Conservation (phyloP, 2,113 vertebrate species). For the Trematomus loennbergii region DNA sequence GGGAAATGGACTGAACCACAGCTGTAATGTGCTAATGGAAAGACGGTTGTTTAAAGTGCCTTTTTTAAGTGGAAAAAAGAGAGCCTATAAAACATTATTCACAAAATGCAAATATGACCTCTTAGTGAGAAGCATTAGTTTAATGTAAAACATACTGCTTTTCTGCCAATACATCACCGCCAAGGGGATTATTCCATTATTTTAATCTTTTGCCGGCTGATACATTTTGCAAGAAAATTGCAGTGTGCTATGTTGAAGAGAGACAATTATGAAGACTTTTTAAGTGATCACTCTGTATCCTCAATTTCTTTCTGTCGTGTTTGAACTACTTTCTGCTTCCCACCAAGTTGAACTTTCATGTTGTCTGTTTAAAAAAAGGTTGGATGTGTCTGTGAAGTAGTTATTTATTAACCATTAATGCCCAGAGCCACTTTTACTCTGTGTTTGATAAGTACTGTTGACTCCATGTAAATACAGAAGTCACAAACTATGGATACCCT, state of each 20-base stretch:
- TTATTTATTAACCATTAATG: slow-evolving; percentile 65
- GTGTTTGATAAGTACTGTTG: slow-evolving; percentile 40
- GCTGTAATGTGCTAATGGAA: neutral
- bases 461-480: slow-evolving; percentile 32
- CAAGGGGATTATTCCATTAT: slow-evolving; percentile 30
- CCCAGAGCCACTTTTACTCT: slow-evolving; percentile 13
- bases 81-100: neutral
- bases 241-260: neutral
- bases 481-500: slow-evolving; percentile 1
- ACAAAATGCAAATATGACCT: slow-evolving; percentile 2
- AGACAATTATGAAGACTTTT: neutral
- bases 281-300: neutral
- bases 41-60: neutral
- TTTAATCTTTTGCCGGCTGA: slow-evolving; percentile 4
- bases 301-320: neutral
- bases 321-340: neutral
- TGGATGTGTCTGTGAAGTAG: slow-evolving; percentile 16
- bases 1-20: neutral
- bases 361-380: neutral
- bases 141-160: slow-evolving; percentile 9
- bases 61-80: neutral
- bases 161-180: neutral
- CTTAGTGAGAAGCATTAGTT: neutral
- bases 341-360: too few relatives aligned
- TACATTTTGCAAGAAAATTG: slow-evolving; percentile 2